Evolutionary conservation across 2,888 invertebrate species (phyloP).

Genomic region (Conchocele bisecta): DNA sequence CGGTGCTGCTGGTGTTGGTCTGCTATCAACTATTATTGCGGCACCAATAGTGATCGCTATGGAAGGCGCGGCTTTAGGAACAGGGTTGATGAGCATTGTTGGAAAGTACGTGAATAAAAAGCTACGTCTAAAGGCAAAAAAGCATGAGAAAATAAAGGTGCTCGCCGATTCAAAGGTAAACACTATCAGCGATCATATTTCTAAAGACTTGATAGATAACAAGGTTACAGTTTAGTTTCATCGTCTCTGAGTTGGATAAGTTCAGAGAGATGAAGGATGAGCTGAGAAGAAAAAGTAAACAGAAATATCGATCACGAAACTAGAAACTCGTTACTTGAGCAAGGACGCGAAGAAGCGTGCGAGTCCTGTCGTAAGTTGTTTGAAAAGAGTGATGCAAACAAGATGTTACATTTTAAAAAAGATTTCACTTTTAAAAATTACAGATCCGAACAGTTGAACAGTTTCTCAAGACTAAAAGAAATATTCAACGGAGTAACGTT

Average conservation of each 20-base stretch:
- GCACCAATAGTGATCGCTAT: background rate
- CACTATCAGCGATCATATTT: too few species aligned
- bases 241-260: too few species aligned
- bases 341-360: slow-evolving; percentile 12
- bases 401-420: slow-evolving; percentile 19
- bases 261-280: slow-evolving; percentile 13
- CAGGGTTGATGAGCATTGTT: too few species aligned
- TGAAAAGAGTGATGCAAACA: background rate
- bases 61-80: slow-evolving; percentile 5
- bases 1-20: slow-evolving; percentile 6
- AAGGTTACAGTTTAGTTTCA: too few species aligned
- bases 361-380: slow-evolving; percentile 11
- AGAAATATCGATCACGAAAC: background rate
- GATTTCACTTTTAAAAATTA: slow-evolving; percentile 5
- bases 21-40: slow-evolving; percentile 4
- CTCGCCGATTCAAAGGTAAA: too few species aligned
- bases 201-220: too few species aligned
- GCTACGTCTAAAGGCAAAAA: too few species aligned
- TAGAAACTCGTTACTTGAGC: slow-evolving; percentile 4
- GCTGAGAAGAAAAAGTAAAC: background rate
- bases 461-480: slow-evolving; percentile 17
- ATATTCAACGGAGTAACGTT: slow-evolving; percentile 10
- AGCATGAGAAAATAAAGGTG: too few species aligned
- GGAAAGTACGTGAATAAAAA: too few species aligned
- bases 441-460: slow-evolving; percentile 21